phyloP scores from a whole-genome alignment of 35 echinoderm and acorn worm species.

The Acanthaster planci region DNA sequence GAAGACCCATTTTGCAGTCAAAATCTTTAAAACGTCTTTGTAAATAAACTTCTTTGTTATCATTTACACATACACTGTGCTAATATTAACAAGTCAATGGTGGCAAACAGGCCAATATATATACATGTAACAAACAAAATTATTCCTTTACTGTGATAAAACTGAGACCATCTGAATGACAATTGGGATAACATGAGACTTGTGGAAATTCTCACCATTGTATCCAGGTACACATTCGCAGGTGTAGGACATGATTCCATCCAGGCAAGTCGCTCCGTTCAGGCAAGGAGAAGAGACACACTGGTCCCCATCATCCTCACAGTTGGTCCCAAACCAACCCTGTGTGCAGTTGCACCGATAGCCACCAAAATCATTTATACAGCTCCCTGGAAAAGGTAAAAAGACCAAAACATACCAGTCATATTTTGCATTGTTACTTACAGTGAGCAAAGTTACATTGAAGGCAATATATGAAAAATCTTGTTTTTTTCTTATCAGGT shows the following conservation, averaged over 20 bases:
- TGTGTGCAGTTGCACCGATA: constrained; percentile 61
- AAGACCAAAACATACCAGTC: too few species aligned
- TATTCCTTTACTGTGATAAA: too few species aligned
- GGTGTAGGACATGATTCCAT: constrained; percentile 32
- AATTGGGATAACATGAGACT: too few species aligned
- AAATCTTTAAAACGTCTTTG: too few species aligned
- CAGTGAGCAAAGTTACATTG: constrained; percentile 56
- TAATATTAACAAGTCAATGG: too few species aligned
- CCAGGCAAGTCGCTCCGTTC: constrained; percentile 58
- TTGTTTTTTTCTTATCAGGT: neutral
- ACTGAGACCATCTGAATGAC: neutral
- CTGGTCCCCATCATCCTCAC: constrained; percentile 61
- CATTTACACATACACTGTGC: too few species aligned
- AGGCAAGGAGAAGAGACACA: constrained; percentile 60
- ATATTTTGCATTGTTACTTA: constrained; percentile 19
- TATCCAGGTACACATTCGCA: constrained; percentile 63
- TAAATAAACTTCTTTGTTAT: too few species aligned
- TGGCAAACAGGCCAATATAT: too few species aligned
- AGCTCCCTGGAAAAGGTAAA: constrained; percentile 17
- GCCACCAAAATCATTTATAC: constrained; percentile 39
- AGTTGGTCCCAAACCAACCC: constrained; percentile 56
- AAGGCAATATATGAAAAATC: neutral
- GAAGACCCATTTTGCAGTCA: too few species aligned
- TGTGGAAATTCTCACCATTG: constrained; percentile 17
- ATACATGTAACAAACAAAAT: too few species aligned